Evolutionary conservation across 2,797 vertebrate species (phyloP), one percentile per base, ranked within the genome.

Genomic region (Pseudomugil tenellus): DNA sequence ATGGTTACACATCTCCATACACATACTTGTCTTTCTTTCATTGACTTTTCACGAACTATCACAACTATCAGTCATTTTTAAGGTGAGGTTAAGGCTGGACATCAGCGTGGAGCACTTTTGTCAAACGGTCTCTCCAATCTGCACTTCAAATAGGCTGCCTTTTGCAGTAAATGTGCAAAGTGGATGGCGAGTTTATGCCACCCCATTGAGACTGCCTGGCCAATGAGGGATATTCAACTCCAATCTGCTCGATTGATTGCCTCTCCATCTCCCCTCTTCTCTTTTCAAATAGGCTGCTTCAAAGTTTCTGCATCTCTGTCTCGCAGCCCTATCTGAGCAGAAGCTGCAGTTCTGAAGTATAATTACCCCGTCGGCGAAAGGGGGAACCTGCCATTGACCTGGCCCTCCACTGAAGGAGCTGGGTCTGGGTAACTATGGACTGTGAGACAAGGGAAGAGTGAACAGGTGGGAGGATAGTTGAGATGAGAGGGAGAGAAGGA

Each of bases 221-320:
- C 67, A 55, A 75, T 77, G 76, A 79, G 69, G 83, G 87, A 88
- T 87, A 12, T 92, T 93, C 87, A 85, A 54, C 81, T 90, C 81
- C 83, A 89, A 92, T 92, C 86, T 92, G 78, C 66, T 54, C 79
- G 56, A 91, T 87, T 91, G 92, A 93, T 93, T 92, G 87, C 85
- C 84, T 88, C 84, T 85, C 77, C 52, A 53, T 51, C 58, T 31
- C 21, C 17, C 34, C 58, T n/a, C 55, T 26, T 52, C 62, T 54
- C 67, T n/a, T 34, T 67, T 76, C 59, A 70, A 48, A 2, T 39
- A 31, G 71, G 63, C 76, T 70, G 67, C 74, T 89, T 84, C 75
- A 67, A 87, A 84, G 81, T 85, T 87, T 87, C 85, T 90, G 91
- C 85, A 86, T 89, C 84, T 90, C 84, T 75, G 80, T 84, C 74